Evolutionary conservation across 1,140 invertebrate genomes (phyloP).

Genomic region (Araneus ventricosus): DNA sequence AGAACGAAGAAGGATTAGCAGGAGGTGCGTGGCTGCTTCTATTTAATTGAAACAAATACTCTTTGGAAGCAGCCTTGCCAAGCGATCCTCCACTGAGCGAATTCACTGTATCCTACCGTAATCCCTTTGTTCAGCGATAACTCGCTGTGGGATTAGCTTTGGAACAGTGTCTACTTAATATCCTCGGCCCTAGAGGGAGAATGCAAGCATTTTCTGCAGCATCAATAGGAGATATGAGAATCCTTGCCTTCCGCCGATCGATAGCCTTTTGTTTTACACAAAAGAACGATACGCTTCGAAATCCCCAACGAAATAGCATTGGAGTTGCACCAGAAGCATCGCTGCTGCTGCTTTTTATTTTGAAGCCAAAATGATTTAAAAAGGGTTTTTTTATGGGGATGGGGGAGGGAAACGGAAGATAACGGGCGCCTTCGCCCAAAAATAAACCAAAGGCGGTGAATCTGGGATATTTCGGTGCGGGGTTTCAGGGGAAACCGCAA

Average conservation of each 20-base stretch:
- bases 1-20: conserved; percentile 24
- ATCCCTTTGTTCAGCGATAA: conserved; percentile 69
- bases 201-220: conserved; percentile 18
- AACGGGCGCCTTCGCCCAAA: neutral
- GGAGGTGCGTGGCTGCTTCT: neutral
- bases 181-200: neutral
- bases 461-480: neutral
- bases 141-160: conserved; percentile 65
- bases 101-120: conserved; percentile 28
- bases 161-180: conserved; percentile 68
- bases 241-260: conserved; percentile 19
- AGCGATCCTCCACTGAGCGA: conserved; percentile 13
- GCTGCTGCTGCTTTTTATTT: neutral
- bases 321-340: neutral
- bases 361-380: neutral
- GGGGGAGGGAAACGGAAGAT: neutral
- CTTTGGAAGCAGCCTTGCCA: neutral
- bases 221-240: conserved; percentile 28
- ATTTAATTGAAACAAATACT: conserved; percentile 70
- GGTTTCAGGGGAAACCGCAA: no score
- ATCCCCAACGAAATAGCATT: neutral
- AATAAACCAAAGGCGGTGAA: neutral
- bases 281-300: conserved; percentile 11
- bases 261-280: conserved; percentile 49
- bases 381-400: no score